Percentiles rank a stretch among this genome's conserved stretches.
These are phyloP conservation scores for Cyphomyrus discorhynchus DNA, from an alignment of 2,113 vertebrate genomes.

Conservation along the genomic window DNA sequence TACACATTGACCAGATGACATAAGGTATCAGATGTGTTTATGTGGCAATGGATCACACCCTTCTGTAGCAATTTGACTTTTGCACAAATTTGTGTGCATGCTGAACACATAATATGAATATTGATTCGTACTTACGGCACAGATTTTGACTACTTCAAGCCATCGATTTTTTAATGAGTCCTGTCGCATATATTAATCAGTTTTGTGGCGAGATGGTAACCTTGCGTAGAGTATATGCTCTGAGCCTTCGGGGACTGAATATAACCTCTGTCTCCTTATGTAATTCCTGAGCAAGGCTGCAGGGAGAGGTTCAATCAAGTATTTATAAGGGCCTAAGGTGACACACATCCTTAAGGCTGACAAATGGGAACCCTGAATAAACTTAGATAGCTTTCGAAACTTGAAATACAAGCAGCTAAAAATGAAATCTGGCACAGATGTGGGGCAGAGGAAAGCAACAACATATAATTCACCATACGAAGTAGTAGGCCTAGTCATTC, in stretches of 20 bases:
- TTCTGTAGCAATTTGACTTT: neutral
- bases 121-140: neutral
- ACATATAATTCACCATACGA: neutral
- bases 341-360: constrained; percentile 14
- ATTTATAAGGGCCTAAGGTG: constrained; percentile 29
- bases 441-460: neutral
- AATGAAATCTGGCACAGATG: too few relatives aligned
- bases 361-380: neutral
- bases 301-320: constrained; percentile 11
- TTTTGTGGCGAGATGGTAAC: neutral
- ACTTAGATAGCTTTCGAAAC: neutral
- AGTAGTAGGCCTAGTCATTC: neutral
- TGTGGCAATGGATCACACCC: neutral
- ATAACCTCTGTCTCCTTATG: constrained; percentile 1
- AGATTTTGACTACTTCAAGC: neutral
- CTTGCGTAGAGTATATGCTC: neutral
- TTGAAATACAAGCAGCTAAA: neutral
- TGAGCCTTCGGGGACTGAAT: neutral
- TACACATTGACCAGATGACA: neutral
- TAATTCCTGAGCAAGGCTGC: neutral
- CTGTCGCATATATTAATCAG: neutral
- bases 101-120: neutral
- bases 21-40: neutral
- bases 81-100: neutral
- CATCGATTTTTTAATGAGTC: neutral